Evolutionary conservation across 2,113 vertebrate species (phyloP), one percentile per base, ranked within the genome.

Genomic region (Struthio camelus): DNA sequence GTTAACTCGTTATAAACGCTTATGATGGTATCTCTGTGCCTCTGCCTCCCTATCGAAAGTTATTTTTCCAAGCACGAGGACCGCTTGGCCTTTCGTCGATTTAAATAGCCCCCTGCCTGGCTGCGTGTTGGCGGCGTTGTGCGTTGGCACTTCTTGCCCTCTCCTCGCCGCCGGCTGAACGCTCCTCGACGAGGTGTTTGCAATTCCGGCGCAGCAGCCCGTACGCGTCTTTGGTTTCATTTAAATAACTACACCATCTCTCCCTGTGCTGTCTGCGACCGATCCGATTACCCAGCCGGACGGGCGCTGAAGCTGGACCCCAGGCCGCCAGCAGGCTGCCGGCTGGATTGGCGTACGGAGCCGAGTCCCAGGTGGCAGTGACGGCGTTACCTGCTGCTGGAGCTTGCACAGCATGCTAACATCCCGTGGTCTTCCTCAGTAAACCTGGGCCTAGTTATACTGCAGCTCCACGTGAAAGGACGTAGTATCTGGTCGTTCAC

Each of bases 1-100:
- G n/a, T n/a, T 25, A 22, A 17, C 10, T 73, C 5, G 0, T 9
- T 18, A 14, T 1, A 32, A 50, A 24, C 3, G 3, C 5, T 19
- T 4, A 23, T 17, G 58, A 34, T 46, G 40, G 4, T 17, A 13
- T 34, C 32, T 82, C 30, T 1, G 1, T 5, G 22, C 24, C 18
- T 3, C 66, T 4, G 8, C 1, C 36, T 54, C 20, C 5, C 16
- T 3, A 0, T 7, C 0, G 1, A 2, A 64, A 38, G 10, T 0
- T 56, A 86, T 50, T 9, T 54, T 28, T 42, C 7, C 5, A 24
- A 28, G 6, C 1, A 1, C 32, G 20, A 10, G 16, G 46, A 13
- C 12, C 7, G 3, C 8, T 42, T 18, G 28, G 30, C 24, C 34
- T 42, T 14, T 2, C 36, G 32, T 12, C 4, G 7, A 3, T 44